phyloP scores from a whole-genome alignment of 2,797 vertebrate species.

The Diceros bicornis region DNA sequence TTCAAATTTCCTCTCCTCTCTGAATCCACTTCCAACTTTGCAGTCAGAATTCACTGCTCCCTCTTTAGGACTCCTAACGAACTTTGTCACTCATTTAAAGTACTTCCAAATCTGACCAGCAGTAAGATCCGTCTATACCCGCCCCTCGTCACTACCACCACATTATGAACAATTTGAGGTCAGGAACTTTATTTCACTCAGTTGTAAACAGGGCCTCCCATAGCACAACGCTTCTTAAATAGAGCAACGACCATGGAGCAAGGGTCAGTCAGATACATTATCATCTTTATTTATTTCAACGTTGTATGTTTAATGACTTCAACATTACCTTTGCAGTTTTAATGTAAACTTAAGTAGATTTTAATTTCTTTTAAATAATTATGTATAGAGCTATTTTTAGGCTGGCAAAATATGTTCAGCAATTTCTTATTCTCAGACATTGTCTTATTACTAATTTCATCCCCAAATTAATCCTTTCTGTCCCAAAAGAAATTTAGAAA shows the following conservation, averaged over 20 bases:
- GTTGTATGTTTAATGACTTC: neutral
- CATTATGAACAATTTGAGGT: neutral
- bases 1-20: neutral
- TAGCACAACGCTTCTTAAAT: neutral
- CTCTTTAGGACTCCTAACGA: neutral
- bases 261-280: neutral
- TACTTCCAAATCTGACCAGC: neutral
- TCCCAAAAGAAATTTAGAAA: neutral
- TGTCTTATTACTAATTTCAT: neutral
- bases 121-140: neutral
- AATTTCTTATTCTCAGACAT: slow-evolving; percentile 21
- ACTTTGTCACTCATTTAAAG: neutral
- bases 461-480: neutral
- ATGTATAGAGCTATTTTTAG: neutral
- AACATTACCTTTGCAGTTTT: neutral
- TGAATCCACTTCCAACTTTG: neutral
- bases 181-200: neutral
- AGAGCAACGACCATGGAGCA: neutral
- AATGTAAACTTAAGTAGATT: neutral
- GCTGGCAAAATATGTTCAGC: neutral
- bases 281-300: neutral
- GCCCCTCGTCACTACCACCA: neutral
- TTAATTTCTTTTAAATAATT: neutral
- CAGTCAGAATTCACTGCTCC: neutral
- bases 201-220: neutral